Base-by-base conservation (phyloP, 2,888 invertebrate genomes). In the Stenotaenia linearis region DNA sequence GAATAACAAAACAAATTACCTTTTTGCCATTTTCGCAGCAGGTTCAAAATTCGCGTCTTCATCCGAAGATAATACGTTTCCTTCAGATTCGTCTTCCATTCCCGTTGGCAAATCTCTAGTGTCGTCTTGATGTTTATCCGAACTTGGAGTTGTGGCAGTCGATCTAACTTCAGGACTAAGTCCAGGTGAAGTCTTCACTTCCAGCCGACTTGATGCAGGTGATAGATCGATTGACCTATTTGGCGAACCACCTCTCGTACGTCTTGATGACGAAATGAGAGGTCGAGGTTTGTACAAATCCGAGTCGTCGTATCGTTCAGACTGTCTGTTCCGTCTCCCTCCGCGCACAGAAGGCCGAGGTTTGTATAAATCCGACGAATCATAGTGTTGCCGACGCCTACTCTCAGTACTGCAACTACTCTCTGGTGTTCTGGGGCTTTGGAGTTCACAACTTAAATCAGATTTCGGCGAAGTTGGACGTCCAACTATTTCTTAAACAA, bases 261-360 rank as follows among this genome's bases (percentile, higher is more conserved):
- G 75, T 21, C 80, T 21, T 21, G 78, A 78, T 32, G 37, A 40
- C 10, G 78, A 32, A 15, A 81, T 75, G 3, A 78, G 75, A 61
- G 90, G 90, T 82, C 91, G 87, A 78, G 92, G 92, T 85, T 92
- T 92, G 85, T 92, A 92, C 80, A 92, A 87, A 86, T 92, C 92
- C 83, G 91, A 91, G 83, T 90, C 91, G 80, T 90, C 89, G 84
- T 92, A 92, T 81, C 91, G 88, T 84, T 92, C 90, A n/a, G 23
- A 25, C 21, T 61, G 23, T 30, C 75, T 25, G n/a, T 75, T 75
- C 30, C 75, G 23, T 6, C 75, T 3, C 12, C 28, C 75, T 23
- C 75, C 75, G 2, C 75, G 25, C 28, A 30, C 30, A 10, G 75
- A 18, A 10, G 30, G 75, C 1, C 75, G 75, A 28, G 75, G 75